phyloP scores from a whole-genome alignment of 2,113 vertebrate species.

The Microtus ochrogaster region DNA sequence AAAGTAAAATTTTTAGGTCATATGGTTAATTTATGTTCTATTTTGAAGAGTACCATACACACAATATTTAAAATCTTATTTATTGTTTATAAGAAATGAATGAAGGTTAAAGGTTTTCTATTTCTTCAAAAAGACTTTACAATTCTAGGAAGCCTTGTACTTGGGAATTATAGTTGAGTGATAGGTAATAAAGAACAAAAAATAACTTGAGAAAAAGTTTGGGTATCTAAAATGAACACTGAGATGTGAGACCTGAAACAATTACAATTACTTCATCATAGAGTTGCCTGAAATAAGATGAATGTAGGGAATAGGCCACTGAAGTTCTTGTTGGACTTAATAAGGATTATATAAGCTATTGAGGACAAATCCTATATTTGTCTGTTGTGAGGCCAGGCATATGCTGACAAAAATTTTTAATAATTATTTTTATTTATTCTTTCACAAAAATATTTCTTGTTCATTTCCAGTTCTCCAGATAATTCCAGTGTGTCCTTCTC shows the following conservation, averaged over 20 bases:
- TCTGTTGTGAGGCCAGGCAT: neutral
- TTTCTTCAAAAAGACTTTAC: neutral
- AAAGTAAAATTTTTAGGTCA: too few species aligned
- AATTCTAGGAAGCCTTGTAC: neutral
- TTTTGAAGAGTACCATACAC: too few species aligned
- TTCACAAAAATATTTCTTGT: neutral
- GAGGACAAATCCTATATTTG: neutral
- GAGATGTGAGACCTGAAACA: neutral
- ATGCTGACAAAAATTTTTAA: neutral
- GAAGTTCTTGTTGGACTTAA: neutral
- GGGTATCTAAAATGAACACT: neutral
- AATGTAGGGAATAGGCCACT: neutral
- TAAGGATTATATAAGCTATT: neutral
- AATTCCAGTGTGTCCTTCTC: neutral
- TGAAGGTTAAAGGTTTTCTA: neutral
- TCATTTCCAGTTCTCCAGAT: neutral
- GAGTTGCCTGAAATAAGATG: neutral
- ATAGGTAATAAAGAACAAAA: neutral
- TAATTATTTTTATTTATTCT: neutral
- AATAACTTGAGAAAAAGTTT: neutral
- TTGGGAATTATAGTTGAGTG: neutral
- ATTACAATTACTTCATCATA: neutral
- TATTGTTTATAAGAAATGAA: neutral
- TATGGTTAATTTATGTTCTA: too few species aligned
- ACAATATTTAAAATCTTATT: neutral